These are phyloP conservation scores for Odobenus rosmarus DNA, from an alignment of 2,113 vertebrate species.

Conservation along the genomic window DNA sequence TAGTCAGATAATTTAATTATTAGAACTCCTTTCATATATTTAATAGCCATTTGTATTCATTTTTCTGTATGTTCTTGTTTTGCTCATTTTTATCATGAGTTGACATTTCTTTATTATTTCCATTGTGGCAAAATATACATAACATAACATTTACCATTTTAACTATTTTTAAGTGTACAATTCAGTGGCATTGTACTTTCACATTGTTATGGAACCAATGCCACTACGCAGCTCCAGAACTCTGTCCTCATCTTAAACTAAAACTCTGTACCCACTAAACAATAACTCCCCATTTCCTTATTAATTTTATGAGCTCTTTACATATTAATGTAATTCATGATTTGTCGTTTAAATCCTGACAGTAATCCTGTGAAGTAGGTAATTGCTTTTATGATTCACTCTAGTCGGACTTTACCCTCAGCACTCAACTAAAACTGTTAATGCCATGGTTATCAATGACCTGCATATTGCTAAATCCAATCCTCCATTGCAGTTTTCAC, in stretches of 20 bases:
- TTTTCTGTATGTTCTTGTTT: neutral
- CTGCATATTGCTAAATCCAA: neutral
- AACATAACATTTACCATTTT: neutral
- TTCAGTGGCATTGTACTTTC: neutral
- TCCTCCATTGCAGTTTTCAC: neutral
- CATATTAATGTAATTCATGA: conserved; percentile 46
- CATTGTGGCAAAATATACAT: neutral
- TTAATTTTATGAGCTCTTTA: conserved; percentile 56
- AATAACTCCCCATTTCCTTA: conserved; percentile 48
- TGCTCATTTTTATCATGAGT: neutral
- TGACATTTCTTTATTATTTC: conserved; percentile 22
- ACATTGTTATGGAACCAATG: neutral
- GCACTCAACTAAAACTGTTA: neutral
- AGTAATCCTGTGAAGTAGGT: neutral
- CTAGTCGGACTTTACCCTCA: neutral
- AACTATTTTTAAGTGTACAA: neutral
- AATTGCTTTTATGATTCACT: conserved; percentile 40
- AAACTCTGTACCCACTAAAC: conserved; percentile 46
- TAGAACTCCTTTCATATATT: neutral
- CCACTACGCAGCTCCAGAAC: neutral
- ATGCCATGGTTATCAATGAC: neutral
- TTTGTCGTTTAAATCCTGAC: conserved; percentile 20
- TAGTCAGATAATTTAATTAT: neutral
- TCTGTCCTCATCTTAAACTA: conserved; percentile 1
- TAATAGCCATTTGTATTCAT: neutral